phyloP scores from a whole-genome alignment of 30 jellyfish, hydroid and myxozoan species.

The Aurelia aurita complex sp. Pacific region DNA sequence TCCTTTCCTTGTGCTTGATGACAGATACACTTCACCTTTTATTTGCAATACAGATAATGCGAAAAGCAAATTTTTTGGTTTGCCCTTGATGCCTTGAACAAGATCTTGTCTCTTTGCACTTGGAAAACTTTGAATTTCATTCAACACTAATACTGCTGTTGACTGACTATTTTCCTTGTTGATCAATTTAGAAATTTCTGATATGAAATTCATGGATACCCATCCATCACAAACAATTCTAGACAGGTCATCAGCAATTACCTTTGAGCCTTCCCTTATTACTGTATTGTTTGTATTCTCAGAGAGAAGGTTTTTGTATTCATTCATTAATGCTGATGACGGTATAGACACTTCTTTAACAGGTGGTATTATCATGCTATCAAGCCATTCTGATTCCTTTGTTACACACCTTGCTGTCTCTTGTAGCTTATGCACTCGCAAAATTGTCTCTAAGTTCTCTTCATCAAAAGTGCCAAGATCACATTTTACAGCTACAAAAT shows the following conservation, averaged over 20 bases:
- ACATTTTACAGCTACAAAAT: constrained; percentile 4
- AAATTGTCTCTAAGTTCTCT: neutral
- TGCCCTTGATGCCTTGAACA: neutral
- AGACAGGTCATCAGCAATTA: constrained; percentile 8
- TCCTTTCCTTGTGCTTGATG: constrained; percentile 4
- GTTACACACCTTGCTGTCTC: neutral
- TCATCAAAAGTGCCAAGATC: constrained; percentile 10
- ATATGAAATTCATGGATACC: constrained; percentile 6
- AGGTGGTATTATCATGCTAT: neutral
- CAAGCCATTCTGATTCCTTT: neutral
- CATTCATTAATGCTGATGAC: neutral
- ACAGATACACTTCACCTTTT: neutral
- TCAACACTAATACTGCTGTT: constrained; percentile 6
- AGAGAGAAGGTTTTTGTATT: neutral
- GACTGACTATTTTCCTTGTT: constrained; percentile 11
- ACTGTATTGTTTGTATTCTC: neutral
- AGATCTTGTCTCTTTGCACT: constrained; percentile 2
- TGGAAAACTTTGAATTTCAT: constrained; percentile 7
- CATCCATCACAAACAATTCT: constrained; percentile 3
- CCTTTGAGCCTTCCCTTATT: constrained; percentile 10
- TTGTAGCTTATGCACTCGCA: constrained; percentile 4
- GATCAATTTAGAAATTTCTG: neutral
- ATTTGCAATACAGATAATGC: neutral
- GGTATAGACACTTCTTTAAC: neutral
- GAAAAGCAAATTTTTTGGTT: neutral